Evolutionary conservation across 2,113 vertebrate genomes (phyloP).

Genomic region (Anoura caudifer): DNA sequence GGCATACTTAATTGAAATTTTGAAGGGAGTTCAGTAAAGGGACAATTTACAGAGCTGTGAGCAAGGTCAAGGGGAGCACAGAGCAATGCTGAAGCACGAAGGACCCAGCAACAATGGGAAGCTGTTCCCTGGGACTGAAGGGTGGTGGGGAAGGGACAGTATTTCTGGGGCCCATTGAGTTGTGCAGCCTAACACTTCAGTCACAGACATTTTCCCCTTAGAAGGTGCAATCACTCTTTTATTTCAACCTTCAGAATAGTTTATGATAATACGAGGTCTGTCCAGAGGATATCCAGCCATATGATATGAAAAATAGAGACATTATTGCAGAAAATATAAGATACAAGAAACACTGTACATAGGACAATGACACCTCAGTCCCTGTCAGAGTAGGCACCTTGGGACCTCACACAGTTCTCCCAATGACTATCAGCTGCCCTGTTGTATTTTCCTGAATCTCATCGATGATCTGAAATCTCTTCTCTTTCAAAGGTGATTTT

Average conservation of each 20-base stretch:
- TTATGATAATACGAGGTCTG: neutral
- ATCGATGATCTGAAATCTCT: no score
- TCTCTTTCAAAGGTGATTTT: no score
- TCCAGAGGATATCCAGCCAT: no score
- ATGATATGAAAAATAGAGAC: no score
- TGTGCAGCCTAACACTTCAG: neutral
- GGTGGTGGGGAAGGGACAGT: neutral
- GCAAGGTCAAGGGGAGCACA: neutral
- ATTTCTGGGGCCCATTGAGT: neutral
- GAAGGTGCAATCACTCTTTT: neutral
- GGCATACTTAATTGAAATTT: neutral
- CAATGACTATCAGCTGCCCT: no score
- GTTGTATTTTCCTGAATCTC: no score
- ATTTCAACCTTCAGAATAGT: slow-evolving; percentile 1
- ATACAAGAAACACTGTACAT: no score
- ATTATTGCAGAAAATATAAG: no score
- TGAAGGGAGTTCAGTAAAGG: neutral
- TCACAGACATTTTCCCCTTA: neutral
- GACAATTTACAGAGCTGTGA: neutral
- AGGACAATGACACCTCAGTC: no score
- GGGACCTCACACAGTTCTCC: no score
- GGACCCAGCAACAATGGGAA: neutral
- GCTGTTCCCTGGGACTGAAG: neutral
- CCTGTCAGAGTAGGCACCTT: no score
- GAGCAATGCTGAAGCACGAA: neutral